Base-by-base conservation (phyloP, 2,797 vertebrate species). In the Cetoscarus ocellatus region DNA sequence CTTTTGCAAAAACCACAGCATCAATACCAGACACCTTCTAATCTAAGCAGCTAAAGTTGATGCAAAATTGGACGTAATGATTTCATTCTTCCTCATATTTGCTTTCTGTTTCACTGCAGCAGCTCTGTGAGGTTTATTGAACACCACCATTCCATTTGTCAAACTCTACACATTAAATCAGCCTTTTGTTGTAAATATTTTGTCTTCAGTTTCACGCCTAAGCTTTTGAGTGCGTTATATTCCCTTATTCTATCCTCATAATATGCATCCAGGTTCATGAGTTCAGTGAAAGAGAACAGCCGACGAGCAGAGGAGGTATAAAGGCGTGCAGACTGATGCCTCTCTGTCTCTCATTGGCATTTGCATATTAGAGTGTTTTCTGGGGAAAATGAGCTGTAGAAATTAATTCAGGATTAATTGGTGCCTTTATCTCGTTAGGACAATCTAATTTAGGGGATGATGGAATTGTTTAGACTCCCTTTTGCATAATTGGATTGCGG, bases 381-480 rank as follows among this genome's bases (percentile, higher is more conserved):
- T 95, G 97, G 96, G 93, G 92, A 93, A 98, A 98, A 98, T 97
- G 97, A 97, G 97, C 97, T 97, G 96, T 97, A 97, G 96, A 98
- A 98, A 98, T 98, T 98, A 98, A 98, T 98, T 97, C 96, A 97
- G 97, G 97, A 98, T 98, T 98, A 98, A 98, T 98, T 98, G 97
- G 96, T 97, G 97, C 97, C 97, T 98, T 98, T 98, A 98, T 98
- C 97, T 98, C 97, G 96, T 98, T 98, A 98, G 96, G 97, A 98
- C 96, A 97, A 98, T 98, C 97, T 98, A 98, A 98, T 98, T 98
- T 98, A 97, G 92, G 96, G 96, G 96, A 98, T 98, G 97, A 98
- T 98, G 97, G 97, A 98, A 98, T 98, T 97, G 97, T 98, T 98
- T 97, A 97, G 97, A 96, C 95, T 97, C 97, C 97, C 97, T 96